phyloP scores from a whole-genome alignment of 2,888 invertebrate species.

The Heliconius ethilla region DNA sequence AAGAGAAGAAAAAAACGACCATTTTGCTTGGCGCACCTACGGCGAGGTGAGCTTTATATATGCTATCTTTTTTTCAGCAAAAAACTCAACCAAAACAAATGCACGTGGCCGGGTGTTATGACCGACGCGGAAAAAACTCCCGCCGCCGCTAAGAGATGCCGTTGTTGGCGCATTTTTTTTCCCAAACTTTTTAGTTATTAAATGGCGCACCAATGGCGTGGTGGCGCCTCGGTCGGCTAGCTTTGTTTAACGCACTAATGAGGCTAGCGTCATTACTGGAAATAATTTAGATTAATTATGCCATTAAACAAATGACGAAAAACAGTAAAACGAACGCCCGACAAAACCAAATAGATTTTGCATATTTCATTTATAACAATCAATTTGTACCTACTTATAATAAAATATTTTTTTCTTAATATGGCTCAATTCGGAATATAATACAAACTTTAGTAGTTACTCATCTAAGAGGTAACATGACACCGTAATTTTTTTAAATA shows the following conservation, averaged over 20 bases:
- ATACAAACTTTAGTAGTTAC: neutral
- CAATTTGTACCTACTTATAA: neutral
- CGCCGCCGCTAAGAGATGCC: constrained; percentile 76
- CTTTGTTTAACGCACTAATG: constrained; percentile 39
- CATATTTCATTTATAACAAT: constrained; percentile 38
- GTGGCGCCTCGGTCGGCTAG: constrained; percentile 66
- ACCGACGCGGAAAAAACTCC: constrained; percentile 76
- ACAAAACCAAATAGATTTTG: constrained; percentile 41
- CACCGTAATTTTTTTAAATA: neutral
- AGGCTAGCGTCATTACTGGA: constrained; percentile 44
- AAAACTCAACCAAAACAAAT: constrained; percentile 81
- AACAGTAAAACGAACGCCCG: constrained; percentile 40
- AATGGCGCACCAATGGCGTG: constrained; percentile 60
- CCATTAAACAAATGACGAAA: constrained; percentile 45
- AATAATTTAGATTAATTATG: constrained; percentile 48
- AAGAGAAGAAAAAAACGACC: constrained; percentile 83
- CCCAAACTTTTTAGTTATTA: constrained; percentile 65
- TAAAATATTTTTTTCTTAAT: neutral
- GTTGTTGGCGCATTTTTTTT: constrained; percentile 73
- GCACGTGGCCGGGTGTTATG: constrained; percentile 81
- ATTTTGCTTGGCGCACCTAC: constrained; percentile 81
- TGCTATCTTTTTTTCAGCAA: constrained; percentile 76
- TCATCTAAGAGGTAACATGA: neutral
- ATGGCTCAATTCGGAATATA: neutral
- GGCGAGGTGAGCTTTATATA: constrained; percentile 78